Conservation (phyloP, 2,888 invertebrate genomes). For the Galerucella nymphaeae region DNA sequence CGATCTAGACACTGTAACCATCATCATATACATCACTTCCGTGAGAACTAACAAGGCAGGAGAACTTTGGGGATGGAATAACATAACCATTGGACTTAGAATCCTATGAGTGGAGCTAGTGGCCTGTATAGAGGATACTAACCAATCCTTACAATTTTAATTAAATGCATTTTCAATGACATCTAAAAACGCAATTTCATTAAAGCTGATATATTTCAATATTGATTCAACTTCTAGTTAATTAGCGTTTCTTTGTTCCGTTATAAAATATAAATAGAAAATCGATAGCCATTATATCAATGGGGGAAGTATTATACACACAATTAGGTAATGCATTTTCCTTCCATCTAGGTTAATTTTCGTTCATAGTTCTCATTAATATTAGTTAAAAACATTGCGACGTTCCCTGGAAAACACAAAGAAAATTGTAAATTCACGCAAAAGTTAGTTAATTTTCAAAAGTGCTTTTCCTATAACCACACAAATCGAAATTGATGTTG, state of each 20-base stretch:
- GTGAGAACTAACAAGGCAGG: too few relatives aligned
- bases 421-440: not conserved
- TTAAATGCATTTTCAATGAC: not conserved
- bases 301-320: constrained; percentile 1
- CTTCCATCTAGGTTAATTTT: constrained; percentile 2
- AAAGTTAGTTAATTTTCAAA: not conserved
- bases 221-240: not conserved
- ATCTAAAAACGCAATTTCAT: not conserved
- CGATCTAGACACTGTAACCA: too few relatives aligned
- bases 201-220: not conserved
- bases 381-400: not conserved
- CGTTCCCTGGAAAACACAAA: not conserved
- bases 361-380: constrained; percentile 1
- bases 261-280: constrained; percentile 10
- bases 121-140: too few relatives aligned
- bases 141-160: too few relatives aligned
- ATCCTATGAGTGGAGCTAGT: too few relatives aligned
- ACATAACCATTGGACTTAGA: too few relatives aligned
- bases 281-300: constrained; percentile 8
- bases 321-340: constrained; percentile 13
- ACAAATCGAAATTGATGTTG: not conserved
- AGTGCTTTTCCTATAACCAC: not conserved
- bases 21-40: too few relatives aligned
- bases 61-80: too few relatives aligned
- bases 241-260: not conserved